Base-by-base conservation (phyloP, 2,797 vertebrate species). In the Dallia pectoralis region DNA sequence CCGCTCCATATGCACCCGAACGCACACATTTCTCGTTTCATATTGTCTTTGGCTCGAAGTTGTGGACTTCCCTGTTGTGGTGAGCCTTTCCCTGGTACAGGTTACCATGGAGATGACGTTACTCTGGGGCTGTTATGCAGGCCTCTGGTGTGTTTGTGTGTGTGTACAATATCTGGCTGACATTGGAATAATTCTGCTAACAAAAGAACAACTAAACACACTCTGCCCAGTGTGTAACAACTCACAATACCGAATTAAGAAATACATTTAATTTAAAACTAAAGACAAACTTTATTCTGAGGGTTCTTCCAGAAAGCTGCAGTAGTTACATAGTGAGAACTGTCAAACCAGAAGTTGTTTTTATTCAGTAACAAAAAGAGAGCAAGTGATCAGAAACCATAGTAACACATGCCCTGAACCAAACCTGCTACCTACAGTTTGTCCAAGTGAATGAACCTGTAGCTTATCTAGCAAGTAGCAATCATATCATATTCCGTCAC, bases 91-190 rank as follows among this genome's bases (percentile, higher is more conserved):
- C 71, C 51, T 75, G 82, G 76, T 64, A 63, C 16, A 81, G 76
- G 86, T 89, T 81, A 75, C 88, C 86, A 80, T 81, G 85, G 87
- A 80, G 86, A 90, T 86, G 49, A 74, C 70, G 74, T 63, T 71
- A 68, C 82, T 79, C 78, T 0, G 18, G 85, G 73, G 77, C 74
- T 75, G 72, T 68, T 65, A 19, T 65, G 30, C 19, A 22, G 33
- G n/a, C 22, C 33, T 40, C n/a, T 48, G n/a, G 19, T 56, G 68
- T 70, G 67, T 53, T 48, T 70, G 29, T 11, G 30, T 15, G 44
- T 3, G 18, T 30, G 48, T n/a, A 48, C n/a, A n/a, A n/a, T n/a
- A n/a, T 74, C 33, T 47, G 32, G 19, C 64, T 73, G 32, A 77
- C 69, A 71, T 11, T 53, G 49, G 62, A 71, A 56, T 6, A 49